Evolutionary conservation across 2,888 invertebrate species (phyloP).

Genomic region (Lasioglossum villosulum): DNA sequence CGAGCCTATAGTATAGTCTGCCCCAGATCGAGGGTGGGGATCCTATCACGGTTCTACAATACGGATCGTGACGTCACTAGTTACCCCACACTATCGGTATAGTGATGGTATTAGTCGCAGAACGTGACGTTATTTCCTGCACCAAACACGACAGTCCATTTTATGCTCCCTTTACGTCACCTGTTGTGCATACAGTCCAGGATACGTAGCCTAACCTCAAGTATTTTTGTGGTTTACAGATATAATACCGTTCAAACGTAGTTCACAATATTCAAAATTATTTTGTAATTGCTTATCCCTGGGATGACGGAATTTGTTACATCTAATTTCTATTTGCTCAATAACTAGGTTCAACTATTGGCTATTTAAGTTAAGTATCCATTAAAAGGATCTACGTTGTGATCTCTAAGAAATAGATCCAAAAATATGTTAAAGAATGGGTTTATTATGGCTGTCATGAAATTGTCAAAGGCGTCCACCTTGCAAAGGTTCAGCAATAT

Average conservation of each 20-base stretch:
- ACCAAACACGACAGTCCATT: neutral
- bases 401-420: neutral
- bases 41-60: neutral
- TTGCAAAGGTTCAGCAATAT: too few species aligned
- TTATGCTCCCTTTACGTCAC: neutral
- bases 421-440: neutral
- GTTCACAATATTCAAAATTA: too few species aligned
- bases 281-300: too few species aligned
- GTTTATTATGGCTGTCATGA: too few species aligned
- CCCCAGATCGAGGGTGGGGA: neutral
- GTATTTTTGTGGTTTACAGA: neutral
- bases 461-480: too few species aligned
- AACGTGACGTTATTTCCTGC: neutral
- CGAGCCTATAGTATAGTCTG: neutral
- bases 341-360: too few species aligned
- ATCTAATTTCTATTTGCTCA: too few species aligned
- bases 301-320: too few species aligned
- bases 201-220: neutral
- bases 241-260: neutral
- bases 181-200: neutral
- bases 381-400: neutral
- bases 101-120: neutral
- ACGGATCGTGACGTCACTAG: neutral
- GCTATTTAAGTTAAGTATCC: neutral
- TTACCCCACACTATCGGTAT: neutral